Conservation (phyloP, 92 coral and sea anemone species). For the Bergia puertoricense region DNA sequence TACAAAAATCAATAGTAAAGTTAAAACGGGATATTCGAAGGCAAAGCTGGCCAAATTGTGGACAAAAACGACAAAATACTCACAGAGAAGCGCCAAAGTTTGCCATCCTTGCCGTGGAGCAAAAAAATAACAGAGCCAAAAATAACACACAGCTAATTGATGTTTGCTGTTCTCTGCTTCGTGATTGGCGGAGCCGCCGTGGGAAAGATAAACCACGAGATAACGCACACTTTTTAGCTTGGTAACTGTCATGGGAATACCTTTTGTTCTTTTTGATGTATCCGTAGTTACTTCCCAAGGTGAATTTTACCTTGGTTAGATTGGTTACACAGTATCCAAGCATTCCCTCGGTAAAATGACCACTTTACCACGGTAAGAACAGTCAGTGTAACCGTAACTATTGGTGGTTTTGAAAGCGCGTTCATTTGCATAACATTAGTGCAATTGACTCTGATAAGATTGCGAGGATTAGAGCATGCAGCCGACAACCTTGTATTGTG, state of each 20-base stretch:
- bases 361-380: slow-evolving; percentile 28
- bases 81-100: slow-evolving; percentile 51
- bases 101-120: slow-evolving; percentile 48
- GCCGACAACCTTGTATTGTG: too few species aligned
- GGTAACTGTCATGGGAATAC: slow-evolving; percentile 65
- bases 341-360: slow-evolving; percentile 32
- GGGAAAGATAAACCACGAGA: slow-evolving; percentile 55
- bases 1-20: slow-evolving; percentile 44
- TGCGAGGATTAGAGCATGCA: too few species aligned
- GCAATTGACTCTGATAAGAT: not conserved
- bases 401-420: not conserved
- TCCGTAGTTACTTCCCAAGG: slow-evolving; percentile 55
- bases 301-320: slow-evolving; percentile 52
- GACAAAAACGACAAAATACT: slow-evolving; percentile 46
- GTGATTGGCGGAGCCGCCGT: slow-evolving; percentile 52
- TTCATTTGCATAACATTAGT: not conserved
- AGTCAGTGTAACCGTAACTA: slow-evolving; percentile 47
- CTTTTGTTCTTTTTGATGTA: slow-evolving; percentile 63
- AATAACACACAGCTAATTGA: slow-evolving; percentile 25
- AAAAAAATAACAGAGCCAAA: slow-evolving; percentile 26
- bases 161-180: slow-evolving; percentile 46
- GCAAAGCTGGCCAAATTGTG: slow-evolving; percentile 49
- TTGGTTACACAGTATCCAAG: slow-evolving; percentile 46
- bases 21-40: slow-evolving; percentile 43
- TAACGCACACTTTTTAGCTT: slow-evolving; percentile 49